Evolutionary conservation across 2,888 invertebrate genomes (phyloP), one percentile per base, ranked within the genome.

Genomic region (Linnaemya vulpina): DNA sequence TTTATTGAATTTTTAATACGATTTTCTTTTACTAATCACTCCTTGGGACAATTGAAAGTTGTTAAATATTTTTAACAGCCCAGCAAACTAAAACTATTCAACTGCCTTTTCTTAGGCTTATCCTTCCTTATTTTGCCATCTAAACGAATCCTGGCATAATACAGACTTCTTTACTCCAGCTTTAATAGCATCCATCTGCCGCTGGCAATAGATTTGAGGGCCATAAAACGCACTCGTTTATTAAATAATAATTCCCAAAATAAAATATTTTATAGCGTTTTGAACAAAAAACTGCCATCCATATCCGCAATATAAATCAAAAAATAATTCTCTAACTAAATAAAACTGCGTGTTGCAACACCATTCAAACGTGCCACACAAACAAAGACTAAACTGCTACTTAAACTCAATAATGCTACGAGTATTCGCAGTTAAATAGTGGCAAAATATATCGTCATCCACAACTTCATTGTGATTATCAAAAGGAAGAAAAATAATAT

Each of bases 301-400:
- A 88, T 87, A 91, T 90, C 90, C 91, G 90, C 90, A 91, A 88
- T 89, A 90, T 90, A 91, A 90, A 90, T 91, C 90, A 90, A 67
- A 85, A 15, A 51, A 77, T 67, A 86, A 78, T 81, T 65, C 63
- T 68, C 71, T 51, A 65, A 77, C 58, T 11, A 58, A 76, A 77
- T 71, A 71, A 82, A 82, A 75, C 81, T 78, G 75, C 60, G 82
- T 82, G 78, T 51, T 78, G 70, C 75, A 80, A 73, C 10, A 46
- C 38, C 49, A 63, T 55, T 68, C 78, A 13, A 74, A 63, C 15
- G 17, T 74, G 74, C 78, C 74, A 78, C 83, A 67, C 40, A 40
- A 17, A 74, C 74, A 63, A 20, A 55, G 63, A 58, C 53, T 65
- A 11, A 60, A 55, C 17, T 70, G 76, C 46, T 84, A 84, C 80